Evolutionary conservation across 2,888 invertebrate genomes (phyloP).

Genomic region (Buathra laborator): DNA sequence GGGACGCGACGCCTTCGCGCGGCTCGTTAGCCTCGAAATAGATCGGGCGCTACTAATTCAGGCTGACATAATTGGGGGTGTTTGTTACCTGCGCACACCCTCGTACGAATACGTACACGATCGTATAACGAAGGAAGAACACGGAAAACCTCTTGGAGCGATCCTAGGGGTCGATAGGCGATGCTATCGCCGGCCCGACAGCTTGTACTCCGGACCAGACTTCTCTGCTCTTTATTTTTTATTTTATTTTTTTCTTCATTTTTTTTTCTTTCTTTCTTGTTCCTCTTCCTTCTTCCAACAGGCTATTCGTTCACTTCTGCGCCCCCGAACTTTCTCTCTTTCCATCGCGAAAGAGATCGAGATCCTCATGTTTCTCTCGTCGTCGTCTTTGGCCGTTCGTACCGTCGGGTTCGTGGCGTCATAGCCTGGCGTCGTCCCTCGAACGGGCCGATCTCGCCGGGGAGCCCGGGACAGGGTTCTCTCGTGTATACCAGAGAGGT

Average conservation of each 20-base stretch:
- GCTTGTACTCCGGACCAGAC: slow-evolving; percentile 80
- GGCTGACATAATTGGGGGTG: slow-evolving; percentile 85
- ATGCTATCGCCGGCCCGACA: slow-evolving; percentile 83
- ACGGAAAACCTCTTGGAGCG: slow-evolving; percentile 85
- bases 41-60: slow-evolving; percentile 84
- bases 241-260: slow-evolving; percentile 33
- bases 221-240: slow-evolving; percentile 62
- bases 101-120: slow-evolving; percentile 80
- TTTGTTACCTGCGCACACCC: slow-evolving; percentile 84
- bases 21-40: slow-evolving; percentile 83
- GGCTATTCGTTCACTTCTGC: slow-evolving; percentile 1
- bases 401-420: slow-evolving; percentile 49
- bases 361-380: slow-evolving; percentile 59
- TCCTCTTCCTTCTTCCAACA: slow-evolving; percentile 12
- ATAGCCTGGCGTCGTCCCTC: slow-evolving; percentile 62
- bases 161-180: slow-evolving; percentile 84
- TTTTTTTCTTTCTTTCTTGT: slow-evolving; percentile 30
- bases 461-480: slow-evolving; percentile 45
- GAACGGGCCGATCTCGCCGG: slow-evolving; percentile 53
- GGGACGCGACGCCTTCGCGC: slow-evolving; percentile 65
- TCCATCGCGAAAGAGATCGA: slow-evolving; percentile 25
- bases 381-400: slow-evolving; percentile 36
- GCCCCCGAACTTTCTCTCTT: slow-evolving; percentile 47
- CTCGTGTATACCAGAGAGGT: slow-evolving; percentile 35
- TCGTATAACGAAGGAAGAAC: slow-evolving; percentile 85